Evolutionary conservation across 1,140 invertebrate species (phyloP).

Genomic region (Pentalonia nigronervosa): DNA sequence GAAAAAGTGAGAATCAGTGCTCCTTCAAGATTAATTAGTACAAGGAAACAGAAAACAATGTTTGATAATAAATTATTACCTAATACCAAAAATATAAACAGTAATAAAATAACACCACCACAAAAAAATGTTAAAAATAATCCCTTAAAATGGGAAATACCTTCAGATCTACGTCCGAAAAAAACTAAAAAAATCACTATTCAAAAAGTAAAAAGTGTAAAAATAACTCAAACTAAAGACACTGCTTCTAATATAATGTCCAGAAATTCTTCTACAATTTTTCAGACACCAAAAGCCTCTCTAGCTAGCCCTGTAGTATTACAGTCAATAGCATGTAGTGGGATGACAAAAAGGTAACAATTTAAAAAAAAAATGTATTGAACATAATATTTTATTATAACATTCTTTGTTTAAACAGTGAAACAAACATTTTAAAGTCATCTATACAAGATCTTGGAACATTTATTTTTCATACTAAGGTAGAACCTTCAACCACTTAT

Average conservation of each 20-base stretch:
- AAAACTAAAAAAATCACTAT: constrained; percentile 16
- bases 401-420: constrained; percentile 34
- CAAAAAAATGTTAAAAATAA: not conserved
- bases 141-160: constrained; percentile 18
- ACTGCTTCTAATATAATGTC: not conserved
- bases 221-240: not conserved
- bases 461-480: constrained; percentile 5
- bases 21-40: constrained; percentile 45
- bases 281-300: constrained; percentile 42
- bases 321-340: constrained; percentile 22
- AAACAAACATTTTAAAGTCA: constrained; percentile 26
- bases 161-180: constrained; percentile 41
- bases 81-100: not conserved
- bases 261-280: constrained; percentile 34
- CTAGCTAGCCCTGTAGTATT: not conserved
- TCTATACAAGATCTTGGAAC: constrained; percentile 14
- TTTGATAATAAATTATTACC: not conserved
- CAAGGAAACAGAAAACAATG: not conserved
- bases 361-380: not conserved
- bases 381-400: not conserved
- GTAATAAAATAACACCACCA: constrained; percentile 5
- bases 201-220: not conserved
- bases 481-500: constrained; percentile 36
- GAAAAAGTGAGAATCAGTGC: constrained; percentile 22
- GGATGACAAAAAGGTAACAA: constrained; percentile 25